A percentile compares a stretch with the other conserved stretches of the same genome.
These are phyloP conservation scores for Chaenocephalus aceratus DNA, from an alignment of 2,113 vertebrate genomes.

Conservation along the genomic window DNA sequence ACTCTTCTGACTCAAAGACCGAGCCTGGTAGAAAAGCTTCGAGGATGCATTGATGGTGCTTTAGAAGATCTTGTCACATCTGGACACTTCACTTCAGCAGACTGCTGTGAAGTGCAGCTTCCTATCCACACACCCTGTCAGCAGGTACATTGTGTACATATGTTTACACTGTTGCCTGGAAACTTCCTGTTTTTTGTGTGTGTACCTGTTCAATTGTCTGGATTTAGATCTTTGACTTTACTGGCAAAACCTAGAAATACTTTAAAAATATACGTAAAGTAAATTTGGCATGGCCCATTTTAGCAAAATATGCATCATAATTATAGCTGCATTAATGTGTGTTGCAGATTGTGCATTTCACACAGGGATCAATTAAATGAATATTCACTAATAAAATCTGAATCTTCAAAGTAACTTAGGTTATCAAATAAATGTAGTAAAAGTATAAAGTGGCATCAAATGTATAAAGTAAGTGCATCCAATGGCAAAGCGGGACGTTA, in stretches of 20 bases:
- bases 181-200: not conserved
- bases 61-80: constrained; percentile 71
- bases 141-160: constrained; percentile 74
- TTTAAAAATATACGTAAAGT: too few species aligned
- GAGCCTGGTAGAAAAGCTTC: constrained; percentile 78
- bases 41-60: constrained; percentile 73
- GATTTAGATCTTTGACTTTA: too few species aligned
- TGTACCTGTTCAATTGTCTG: not conserved
- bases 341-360: too few species aligned
- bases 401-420: too few species aligned
- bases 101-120: constrained; percentile 83
- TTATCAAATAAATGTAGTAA: too few species aligned
- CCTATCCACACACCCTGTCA: constrained; percentile 86
- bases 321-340: too few species aligned
- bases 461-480: not conserved
- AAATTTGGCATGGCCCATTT: too few species aligned
- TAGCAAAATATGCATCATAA: too few species aligned
- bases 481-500: not conserved
- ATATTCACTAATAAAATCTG: too few species aligned
- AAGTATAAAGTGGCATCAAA: too few species aligned
- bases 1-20: constrained; percentile 81
- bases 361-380: too few species aligned
- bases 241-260: too few species aligned
- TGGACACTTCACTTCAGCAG: constrained; percentile 80
- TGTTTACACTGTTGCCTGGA: not conserved